Conservation (phyloP, 1,140 invertebrate genomes). For the Globodera ellingtonae region DNA sequence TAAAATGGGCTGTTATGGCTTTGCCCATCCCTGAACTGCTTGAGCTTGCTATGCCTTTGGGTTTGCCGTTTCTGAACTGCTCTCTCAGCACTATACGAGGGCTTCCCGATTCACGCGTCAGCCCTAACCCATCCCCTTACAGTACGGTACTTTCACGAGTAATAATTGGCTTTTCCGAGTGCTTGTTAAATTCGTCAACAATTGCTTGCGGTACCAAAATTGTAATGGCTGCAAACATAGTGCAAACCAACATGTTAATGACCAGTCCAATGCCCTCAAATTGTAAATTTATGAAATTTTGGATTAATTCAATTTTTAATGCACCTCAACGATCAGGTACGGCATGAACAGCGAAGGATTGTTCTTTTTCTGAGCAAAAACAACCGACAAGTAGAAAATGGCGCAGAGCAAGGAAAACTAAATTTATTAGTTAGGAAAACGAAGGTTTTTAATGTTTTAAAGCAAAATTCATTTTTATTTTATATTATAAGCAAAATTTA, state of each 20-base stretch:
- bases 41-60: too few relatives aligned
- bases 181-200: neutral
- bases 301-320: neutral
- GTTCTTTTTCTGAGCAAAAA: neutral
- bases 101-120: too few relatives aligned
- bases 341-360: constrained; percentile 1
- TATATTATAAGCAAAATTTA: neutral
- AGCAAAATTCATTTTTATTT: neutral
- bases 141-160: too few relatives aligned
- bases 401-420: neutral
- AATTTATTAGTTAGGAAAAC: neutral
- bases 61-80: too few relatives aligned
- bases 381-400: neutral
- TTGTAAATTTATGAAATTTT: neutral
- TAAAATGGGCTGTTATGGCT: too few relatives aligned
- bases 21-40: too few relatives aligned
- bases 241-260: neutral
- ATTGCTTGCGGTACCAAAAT: neutral
- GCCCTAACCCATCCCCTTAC: too few relatives aligned
- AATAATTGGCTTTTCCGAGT: too few relatives aligned
- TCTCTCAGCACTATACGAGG: too few relatives aligned
- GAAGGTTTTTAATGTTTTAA: neutral
- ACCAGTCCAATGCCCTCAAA: neutral
- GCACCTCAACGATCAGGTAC: neutral
- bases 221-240: neutral